phyloP scores from a whole-genome alignment of 2,113 vertebrate genomes.

The Octodon degus region DNA sequence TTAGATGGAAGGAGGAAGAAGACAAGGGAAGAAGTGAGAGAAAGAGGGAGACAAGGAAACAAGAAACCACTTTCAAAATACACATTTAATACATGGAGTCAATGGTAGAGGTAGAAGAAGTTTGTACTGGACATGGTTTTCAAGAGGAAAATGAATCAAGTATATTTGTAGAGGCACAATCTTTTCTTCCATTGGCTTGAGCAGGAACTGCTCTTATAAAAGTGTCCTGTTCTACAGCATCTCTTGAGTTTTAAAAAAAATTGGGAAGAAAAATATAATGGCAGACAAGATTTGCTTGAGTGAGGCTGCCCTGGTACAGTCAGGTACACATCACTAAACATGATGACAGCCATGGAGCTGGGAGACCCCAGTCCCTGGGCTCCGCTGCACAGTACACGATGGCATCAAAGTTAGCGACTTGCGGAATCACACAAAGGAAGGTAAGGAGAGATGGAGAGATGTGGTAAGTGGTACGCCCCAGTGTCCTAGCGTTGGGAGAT shows the following conservation, averaged over 20 bases:
- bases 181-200: neutral
- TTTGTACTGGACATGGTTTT: neutral
- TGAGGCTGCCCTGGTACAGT: neutral
- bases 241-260: slow-evolving; percentile 1
- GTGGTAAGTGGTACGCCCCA: neutral
- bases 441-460: neutral
- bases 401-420: slow-evolving; percentile 59
- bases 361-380: neutral
- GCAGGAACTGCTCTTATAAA: neutral
- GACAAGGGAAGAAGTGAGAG: neutral
- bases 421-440: slow-evolving; percentile 41
- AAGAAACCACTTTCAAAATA: neutral
- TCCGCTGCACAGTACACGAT: neutral
- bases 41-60: neutral
- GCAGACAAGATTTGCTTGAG: neutral
- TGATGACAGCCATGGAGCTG: neutral
- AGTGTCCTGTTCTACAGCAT: neutral
- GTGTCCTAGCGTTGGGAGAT: neutral
- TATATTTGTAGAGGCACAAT: neutral
- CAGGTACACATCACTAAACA: neutral
- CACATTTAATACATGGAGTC: neutral
- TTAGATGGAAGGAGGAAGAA: neutral
- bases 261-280: neutral
- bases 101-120: neutral
- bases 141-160: neutral